Percentiles rank a stretch among this genome's conserved stretches.
Conservation (phyloP, 2,113 vertebrate species). For the Urocynchramus pylzowi region DNA sequence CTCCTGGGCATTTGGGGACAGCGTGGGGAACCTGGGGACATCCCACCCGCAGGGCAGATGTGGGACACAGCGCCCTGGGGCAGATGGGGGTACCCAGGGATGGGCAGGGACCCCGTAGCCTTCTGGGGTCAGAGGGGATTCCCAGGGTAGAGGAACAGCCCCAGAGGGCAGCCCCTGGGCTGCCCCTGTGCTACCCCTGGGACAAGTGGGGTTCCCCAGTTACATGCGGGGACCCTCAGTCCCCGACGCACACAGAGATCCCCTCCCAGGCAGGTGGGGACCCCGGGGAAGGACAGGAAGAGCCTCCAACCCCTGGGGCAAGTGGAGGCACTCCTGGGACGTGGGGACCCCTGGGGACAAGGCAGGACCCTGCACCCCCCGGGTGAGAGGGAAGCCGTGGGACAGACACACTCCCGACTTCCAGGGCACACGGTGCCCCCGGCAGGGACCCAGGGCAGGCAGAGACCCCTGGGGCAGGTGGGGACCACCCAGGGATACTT, state of each 20-base stretch:
- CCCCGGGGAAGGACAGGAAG: not conserved
- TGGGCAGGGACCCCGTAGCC: not conserved
- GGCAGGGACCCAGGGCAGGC: not conserved
- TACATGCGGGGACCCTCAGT: not conserved
- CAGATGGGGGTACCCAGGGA: not conserved
- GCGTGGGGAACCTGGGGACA: not conserved
- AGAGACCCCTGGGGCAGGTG: not conserved
- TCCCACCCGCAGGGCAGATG: not conserved
- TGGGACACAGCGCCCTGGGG: not conserved
- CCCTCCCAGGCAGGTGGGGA: no score
- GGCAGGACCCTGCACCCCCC: not conserved
- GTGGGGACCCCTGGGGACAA: not conserved
- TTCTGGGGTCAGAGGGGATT: not conserved
- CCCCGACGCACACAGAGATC: fast-evolving
- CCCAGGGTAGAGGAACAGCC: not conserved
- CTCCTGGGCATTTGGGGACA: not conserved
- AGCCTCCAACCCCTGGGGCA: not conserved
- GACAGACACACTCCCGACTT: no score
- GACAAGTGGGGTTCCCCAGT: not conserved
- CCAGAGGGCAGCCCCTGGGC: not conserved
- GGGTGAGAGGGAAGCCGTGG: fast-evolving
- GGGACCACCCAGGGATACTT: not conserved
- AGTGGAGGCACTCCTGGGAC: not conserved
- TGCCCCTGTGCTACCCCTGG: no score
- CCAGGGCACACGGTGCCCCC: not conserved